These are phyloP conservation scores for Pangasianodon hypophthalmus DNA, from an alignment of 2,113 vertebrate genomes.

Conservation along the genomic window DNA sequence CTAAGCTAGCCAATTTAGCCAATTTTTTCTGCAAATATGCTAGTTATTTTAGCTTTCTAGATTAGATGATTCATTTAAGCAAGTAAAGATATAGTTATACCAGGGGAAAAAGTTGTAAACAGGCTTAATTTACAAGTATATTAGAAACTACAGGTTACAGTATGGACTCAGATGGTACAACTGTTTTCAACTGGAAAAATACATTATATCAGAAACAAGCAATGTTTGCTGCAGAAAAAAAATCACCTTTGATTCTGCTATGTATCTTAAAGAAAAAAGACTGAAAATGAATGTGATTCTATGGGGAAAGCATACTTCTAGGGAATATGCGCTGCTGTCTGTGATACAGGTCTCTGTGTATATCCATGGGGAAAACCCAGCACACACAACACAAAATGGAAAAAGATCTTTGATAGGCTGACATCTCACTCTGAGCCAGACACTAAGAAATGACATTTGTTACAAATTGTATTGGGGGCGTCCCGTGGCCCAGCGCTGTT, in stretches of 20 bases:
- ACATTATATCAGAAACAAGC: neutral
- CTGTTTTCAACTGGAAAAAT: neutral
- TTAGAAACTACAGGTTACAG: neutral
- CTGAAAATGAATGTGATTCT: neutral
- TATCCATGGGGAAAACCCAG: neutral
- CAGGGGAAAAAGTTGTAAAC: neutral
- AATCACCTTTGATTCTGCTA: neutral
- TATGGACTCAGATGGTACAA: neutral
- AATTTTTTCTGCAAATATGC: neutral
- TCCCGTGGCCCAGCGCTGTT: slow-evolving; percentile 25
- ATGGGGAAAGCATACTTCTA: neutral
- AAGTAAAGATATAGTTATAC: neutral
- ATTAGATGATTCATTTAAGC: neutral
- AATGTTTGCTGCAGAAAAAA: neutral
- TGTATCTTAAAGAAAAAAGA: neutral
- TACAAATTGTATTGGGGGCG: slow-evolving; percentile 9
- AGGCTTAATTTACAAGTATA: neutral
- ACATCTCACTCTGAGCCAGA: slow-evolving; percentile 19
- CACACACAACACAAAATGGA: neutral
- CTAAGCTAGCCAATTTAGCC: neutral
- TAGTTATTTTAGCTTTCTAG: neutral
- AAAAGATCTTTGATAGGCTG: slow-evolving; percentile 6
- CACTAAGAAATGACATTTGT: slow-evolving; percentile 41
- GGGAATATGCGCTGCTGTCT: neutral
- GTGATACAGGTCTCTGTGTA: slow-evolving; percentile 4